These are phyloP conservation scores for Lates calcarifer DNA, from an alignment of 2,113 vertebrate species.

Conservation along the genomic window DNA sequence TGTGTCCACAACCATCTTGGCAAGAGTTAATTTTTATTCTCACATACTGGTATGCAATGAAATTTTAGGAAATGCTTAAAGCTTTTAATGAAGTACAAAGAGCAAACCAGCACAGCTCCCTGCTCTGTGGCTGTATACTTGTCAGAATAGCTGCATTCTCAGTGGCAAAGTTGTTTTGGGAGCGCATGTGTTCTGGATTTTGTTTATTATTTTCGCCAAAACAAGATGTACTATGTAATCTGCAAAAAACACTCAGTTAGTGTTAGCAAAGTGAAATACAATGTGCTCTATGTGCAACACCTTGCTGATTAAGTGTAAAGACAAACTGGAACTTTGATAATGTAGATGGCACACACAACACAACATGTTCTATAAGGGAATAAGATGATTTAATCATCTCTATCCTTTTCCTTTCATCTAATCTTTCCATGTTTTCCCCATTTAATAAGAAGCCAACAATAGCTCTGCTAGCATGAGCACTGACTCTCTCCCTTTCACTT, in stretches of 20 bases:
- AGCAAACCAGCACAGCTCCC: neutral
- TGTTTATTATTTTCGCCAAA: conserved; percentile 7
- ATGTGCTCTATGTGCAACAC: conserved; percentile 2
- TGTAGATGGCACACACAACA: neutral
- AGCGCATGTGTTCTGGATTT: neutral
- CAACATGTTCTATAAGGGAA: conserved; percentile 9
- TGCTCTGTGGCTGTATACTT: neutral
- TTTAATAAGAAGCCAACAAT: conserved; percentile 46
- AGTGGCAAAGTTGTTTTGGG: conserved; percentile 5
- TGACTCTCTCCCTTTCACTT: conserved; percentile 6
- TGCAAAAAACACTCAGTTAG: conserved; percentile 14
- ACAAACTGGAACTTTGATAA: conserved; percentile 25
- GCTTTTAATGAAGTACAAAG: conserved; percentile 12
- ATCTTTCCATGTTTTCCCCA: conserved; percentile 30
- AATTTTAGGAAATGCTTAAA: conserved; percentile 19
- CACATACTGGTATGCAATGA: neutral
- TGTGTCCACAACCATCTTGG: neutral
- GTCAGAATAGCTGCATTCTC: neutral
- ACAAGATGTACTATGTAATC: neutral
- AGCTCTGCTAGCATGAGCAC: conserved; percentile 15
- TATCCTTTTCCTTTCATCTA: conserved; percentile 37
- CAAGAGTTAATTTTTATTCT: neutral
- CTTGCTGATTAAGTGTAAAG: conserved; percentile 11
- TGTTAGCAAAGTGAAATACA: conserved; percentile 9
- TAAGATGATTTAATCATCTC: conserved; percentile 43